phyloP scores from a whole-genome alignment of 1,140 invertebrate genomes.

The Sinella curviseta region DNA sequence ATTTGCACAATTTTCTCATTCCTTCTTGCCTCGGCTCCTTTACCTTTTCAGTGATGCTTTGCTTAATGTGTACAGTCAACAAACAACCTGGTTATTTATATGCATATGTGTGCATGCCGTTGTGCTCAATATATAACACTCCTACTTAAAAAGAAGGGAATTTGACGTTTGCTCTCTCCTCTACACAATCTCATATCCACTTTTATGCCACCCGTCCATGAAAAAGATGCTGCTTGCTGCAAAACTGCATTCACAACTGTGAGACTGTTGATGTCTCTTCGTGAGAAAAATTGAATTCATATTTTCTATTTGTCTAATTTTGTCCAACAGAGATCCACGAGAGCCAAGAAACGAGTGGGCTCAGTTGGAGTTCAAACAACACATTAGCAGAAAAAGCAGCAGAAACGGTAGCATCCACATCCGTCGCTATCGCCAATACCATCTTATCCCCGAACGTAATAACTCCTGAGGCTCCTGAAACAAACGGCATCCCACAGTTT shows the following conservation, averaged over 20 bases:
- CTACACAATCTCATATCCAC: no score
- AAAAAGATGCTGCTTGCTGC: not conserved
- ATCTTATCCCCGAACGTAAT: not conserved
- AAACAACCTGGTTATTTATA: no score
- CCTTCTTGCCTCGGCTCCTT: no score
- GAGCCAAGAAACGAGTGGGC: slow-evolving; percentile 8
- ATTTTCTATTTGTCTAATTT: not conserved
- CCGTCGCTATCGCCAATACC: not conserved
- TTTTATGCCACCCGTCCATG: not conserved
- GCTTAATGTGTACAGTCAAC: no score
- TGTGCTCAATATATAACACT: no score
- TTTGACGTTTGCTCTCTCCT: no score
- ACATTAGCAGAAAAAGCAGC: not conserved
- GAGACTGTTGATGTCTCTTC: not conserved
- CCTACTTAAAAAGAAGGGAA: no score
- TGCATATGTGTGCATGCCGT: no score
- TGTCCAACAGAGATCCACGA: not conserved
- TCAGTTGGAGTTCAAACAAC: not conserved
- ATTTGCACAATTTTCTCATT: no score
- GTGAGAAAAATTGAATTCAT: not conserved
- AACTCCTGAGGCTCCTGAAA: not conserved
- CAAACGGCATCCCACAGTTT: slow-evolving; percentile 27
- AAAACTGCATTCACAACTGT: no score
- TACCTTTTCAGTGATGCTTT: no score
- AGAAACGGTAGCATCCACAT: not conserved